A percentile compares a stretch with the other conserved stretches of the same genome.
These are phyloP conservation scores for Pitta sordida DNA, from an alignment of 2,113 vertebrate genomes.

Conservation along the genomic window DNA sequence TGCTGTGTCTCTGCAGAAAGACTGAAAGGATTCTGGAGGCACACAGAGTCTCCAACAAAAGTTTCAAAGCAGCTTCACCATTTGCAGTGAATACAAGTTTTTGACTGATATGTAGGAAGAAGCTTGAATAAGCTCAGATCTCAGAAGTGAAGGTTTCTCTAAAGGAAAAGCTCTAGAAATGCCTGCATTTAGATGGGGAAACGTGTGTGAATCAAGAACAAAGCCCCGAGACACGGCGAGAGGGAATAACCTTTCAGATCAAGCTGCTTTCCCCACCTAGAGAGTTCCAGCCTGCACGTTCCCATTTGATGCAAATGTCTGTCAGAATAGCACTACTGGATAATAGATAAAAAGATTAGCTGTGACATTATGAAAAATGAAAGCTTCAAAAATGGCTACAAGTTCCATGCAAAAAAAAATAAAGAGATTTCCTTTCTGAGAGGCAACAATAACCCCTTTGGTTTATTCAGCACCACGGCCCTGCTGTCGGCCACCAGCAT, in stretches of 20 bases:
- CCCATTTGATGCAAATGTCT: slow-evolving; percentile 76
- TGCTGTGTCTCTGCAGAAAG: neutral
- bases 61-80: slow-evolving; percentile 67
- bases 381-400: slow-evolving; percentile 74
- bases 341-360: slow-evolving; percentile 77
- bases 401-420: slow-evolving; percentile 47
- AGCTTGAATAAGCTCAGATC: slow-evolving; percentile 72
- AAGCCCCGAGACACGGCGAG: slow-evolving; percentile 45
- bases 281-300: slow-evolving; percentile 53
- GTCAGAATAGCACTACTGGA: slow-evolving; percentile 66
- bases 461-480: neutral
- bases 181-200: slow-evolving; percentile 58
- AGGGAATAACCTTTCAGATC: slow-evolving; percentile 75
- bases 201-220: slow-evolving; percentile 61
- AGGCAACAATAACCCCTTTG: slow-evolving; percentile 39
- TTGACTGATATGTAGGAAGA: slow-evolving; percentile 50
- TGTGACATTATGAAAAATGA: slow-evolving; percentile 75
- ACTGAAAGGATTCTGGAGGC: slow-evolving; percentile 60
- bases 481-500: neutral
- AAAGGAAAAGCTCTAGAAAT: slow-evolving; percentile 74
- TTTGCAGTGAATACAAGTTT: slow-evolving; percentile 57
- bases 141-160: slow-evolving; percentile 62
- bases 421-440: slow-evolving; percentile 46
- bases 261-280: slow-evolving; percentile 66
- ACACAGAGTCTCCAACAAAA: slow-evolving; percentile 40